phyloP scores from a whole-genome alignment of 2,888 invertebrate genomes.

The Andrena camellia region DNA sequence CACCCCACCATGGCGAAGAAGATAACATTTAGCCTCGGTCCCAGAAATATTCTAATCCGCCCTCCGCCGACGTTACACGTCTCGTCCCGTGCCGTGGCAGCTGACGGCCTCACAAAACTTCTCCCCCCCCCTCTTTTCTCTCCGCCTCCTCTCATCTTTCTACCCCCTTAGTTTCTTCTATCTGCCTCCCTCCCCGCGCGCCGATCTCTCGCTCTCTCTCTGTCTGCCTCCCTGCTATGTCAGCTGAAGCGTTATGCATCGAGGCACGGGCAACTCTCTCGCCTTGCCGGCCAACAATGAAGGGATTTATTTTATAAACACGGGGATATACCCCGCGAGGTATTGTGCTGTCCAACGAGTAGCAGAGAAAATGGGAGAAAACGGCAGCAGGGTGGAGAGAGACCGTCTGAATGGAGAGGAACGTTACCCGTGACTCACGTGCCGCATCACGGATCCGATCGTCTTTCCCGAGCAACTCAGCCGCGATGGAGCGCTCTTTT shows the following conservation, averaged over 20 bases:
- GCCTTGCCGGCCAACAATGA: slow-evolving; percentile 75
- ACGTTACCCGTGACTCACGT: slow-evolving; percentile 69
- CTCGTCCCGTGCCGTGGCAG: slow-evolving; percentile 74
- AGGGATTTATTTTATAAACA: slow-evolving; percentile 82
- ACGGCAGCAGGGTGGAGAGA: slow-evolving; percentile 49
- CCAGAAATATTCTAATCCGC: slow-evolving; percentile 80
- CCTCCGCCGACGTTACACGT: slow-evolving; percentile 77
- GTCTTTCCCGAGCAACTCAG: slow-evolving; percentile 66
- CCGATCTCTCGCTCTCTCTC: not conserved
- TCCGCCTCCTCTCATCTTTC: slow-evolving; percentile 7
- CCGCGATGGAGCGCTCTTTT: slow-evolving; percentile 62
- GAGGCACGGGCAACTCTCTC: slow-evolving; percentile 57
- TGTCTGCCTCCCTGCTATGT: slow-evolving; percentile 27
- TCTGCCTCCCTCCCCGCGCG: slow-evolving; percentile 4
- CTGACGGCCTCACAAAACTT: slow-evolving; percentile 82
- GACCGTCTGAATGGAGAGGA: slow-evolving; percentile 6
- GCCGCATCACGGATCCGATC: slow-evolving; percentile 68
- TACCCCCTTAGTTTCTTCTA: slow-evolving; percentile 27
- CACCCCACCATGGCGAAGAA: slow-evolving; percentile 59
- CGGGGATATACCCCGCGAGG: slow-evolving; percentile 73
- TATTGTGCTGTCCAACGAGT: slow-evolving; percentile 63
- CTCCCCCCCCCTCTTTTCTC: slow-evolving; percentile 19
- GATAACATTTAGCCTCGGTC: slow-evolving; percentile 78
- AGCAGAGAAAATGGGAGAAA: slow-evolving; percentile 61
- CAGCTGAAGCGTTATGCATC: slow-evolving; percentile 65